A percentile compares a stretch with the other conserved stretches of the same genome.
Conservation (phyloP, 2,888 invertebrate species). For the Cryptocephalus moraei region DNA sequence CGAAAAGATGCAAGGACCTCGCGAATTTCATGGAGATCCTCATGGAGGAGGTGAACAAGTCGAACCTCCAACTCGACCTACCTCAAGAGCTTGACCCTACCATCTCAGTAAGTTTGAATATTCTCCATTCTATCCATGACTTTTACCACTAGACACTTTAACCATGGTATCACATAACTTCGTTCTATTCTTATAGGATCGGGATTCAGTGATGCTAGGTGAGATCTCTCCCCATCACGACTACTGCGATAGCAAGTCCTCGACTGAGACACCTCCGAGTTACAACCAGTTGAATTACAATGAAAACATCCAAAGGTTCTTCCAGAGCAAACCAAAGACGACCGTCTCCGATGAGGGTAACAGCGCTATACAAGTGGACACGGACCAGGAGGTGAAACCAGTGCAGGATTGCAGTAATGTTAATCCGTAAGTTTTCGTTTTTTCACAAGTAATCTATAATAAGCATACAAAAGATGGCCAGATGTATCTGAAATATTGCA, state of each 20-base stretch:
- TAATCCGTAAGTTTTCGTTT: constrained; percentile 26
- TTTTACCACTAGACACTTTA: constrained; percentile 2
- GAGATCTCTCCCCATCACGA: constrained; percentile 80
- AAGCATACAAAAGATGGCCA: too few relatives aligned
- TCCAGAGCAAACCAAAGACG: constrained; percentile 56
- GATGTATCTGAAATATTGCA: too few relatives aligned
- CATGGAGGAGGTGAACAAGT: constrained; percentile 54
- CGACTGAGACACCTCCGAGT: constrained; percentile 68
- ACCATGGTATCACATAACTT: neutral
- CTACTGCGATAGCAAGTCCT: constrained; percentile 67
- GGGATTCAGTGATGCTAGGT: constrained; percentile 72
- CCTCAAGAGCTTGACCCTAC: constrained; percentile 50
- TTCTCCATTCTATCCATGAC: constrained; percentile 8
- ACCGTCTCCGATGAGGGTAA: constrained; percentile 44
- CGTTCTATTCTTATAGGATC: constrained; percentile 44
- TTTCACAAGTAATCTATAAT: too few relatives aligned
- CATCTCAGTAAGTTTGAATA: constrained; percentile 48
- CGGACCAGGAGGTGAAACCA: constrained; percentile 35
- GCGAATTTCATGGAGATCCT: constrained; percentile 66
- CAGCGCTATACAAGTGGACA: constrained; percentile 32
- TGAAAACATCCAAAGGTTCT: constrained; percentile 57
- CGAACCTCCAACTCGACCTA: constrained; percentile 48
- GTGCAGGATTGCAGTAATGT: constrained; percentile 22
- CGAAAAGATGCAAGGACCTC: constrained; percentile 61
- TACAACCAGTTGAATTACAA: constrained; percentile 81